A percentile compares a stretch with the other conserved stretches of the same genome.
phyloP scores from a whole-genome alignment of 2,113 vertebrate species.

The Athene cunicularia region DNA sequence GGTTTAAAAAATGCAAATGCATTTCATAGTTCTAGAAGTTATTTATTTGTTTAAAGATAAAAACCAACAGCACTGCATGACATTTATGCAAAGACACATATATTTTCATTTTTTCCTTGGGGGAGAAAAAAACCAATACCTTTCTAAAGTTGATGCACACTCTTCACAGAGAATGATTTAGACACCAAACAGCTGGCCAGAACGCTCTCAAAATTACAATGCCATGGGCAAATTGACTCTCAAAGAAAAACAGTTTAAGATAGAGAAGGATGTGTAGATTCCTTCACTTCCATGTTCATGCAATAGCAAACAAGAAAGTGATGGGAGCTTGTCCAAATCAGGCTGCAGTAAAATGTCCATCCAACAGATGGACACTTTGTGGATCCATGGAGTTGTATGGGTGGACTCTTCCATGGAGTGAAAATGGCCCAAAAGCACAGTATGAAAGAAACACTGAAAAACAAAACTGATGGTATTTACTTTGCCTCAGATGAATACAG shows the following conservation, averaged over 20 bases:
- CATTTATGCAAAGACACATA: not conserved
- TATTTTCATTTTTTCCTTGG: not conserved
- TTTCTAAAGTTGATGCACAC: not conserved
- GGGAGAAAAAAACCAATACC: accelerated
- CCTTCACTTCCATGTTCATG: not conserved
- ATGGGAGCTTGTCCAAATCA: not conserved
- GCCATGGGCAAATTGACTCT: not conserved
- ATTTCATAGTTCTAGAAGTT: not conserved
- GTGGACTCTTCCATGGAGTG: accelerated
- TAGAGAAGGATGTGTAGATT: not conserved
- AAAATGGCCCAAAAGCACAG: not conserved
- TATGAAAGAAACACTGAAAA: not conserved
- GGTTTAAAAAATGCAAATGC: not conserved
- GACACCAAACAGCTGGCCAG: not conserved
- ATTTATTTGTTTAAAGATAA: not conserved
- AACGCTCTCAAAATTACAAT: not conserved
- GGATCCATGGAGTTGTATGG: not conserved
- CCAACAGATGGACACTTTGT: not conserved
- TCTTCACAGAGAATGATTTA: not conserved
- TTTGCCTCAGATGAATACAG: not conserved
- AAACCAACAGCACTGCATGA: not conserved
- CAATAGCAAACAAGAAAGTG: not conserved
- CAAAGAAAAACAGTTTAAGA: not conserved
- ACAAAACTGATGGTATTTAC: not conserved
- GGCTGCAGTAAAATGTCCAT: accelerated